phyloP scores from a whole-genome alignment of 2,888 invertebrate genomes.

The Drosophila niveifrons region DNA sequence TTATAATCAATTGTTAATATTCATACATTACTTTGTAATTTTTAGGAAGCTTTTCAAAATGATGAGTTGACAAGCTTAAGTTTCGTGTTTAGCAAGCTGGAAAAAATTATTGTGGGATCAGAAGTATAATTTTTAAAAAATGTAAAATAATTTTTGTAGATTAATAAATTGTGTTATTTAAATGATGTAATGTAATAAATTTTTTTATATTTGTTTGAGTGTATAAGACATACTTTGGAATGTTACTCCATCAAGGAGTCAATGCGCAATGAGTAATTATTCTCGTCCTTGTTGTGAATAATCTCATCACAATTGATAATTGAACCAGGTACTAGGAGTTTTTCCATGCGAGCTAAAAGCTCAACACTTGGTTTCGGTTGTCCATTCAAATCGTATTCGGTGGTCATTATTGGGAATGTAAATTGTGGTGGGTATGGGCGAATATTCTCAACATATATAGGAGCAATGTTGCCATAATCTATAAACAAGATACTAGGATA shows the following conservation, averaged over 20 bases:
- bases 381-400: constrained; percentile 76
- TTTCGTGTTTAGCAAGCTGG: constrained; percentile 42
- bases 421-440: constrained; percentile 83
- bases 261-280: constrained; percentile 53
- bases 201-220: neutral
- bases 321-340: constrained; percentile 34
- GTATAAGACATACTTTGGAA: neutral
- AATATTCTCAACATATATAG: constrained; percentile 76
- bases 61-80: constrained; percentile 36
- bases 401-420: constrained; percentile 77
- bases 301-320: constrained; percentile 52
- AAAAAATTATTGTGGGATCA: neutral
- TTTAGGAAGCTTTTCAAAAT: constrained; percentile 36
- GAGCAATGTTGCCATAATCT: constrained; percentile 82
- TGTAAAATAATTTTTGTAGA: neutral
- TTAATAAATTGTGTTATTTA: neutral
- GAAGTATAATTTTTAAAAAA: neutral
- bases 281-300: constrained; percentile 28
- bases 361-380: constrained; percentile 19
- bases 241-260: constrained; percentile 20
- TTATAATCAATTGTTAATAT: neutral
- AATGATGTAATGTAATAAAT: neutral
- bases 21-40: neutral
- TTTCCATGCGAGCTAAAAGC: constrained; percentile 34
- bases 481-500: constrained; percentile 83